These are phyloP conservation scores for Pentalonia nigronervosa DNA, from an alignment of 1,140 invertebrate species.

Conservation along the genomic window DNA sequence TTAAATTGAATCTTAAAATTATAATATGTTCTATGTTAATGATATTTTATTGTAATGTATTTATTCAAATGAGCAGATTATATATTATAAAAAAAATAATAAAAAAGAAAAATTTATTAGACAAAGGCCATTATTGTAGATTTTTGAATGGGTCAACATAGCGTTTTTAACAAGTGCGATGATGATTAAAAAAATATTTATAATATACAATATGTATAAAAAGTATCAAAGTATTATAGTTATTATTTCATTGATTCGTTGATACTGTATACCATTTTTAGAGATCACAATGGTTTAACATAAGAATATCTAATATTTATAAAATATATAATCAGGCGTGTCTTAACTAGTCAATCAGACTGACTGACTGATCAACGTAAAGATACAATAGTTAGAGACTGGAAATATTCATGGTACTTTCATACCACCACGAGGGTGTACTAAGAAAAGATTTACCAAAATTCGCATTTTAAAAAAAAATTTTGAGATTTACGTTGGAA, in stretches of 20 bases:
- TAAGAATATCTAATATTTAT: no score
- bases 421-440: no score
- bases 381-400: no score
- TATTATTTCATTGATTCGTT: background rate
- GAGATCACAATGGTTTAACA: background rate
- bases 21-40: background rate
- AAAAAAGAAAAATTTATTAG: no score
- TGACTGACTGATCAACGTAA: no score
- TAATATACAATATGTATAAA: background rate
- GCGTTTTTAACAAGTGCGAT: background rate
- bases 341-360: no score
- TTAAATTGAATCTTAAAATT: background rate
- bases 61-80: background rate
- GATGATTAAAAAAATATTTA: background rate
- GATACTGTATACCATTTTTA: background rate
- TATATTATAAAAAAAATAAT: background rate
- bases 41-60: background rate
- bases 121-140: background rate
- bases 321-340: no score
- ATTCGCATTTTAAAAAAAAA: no score
- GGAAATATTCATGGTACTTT: no score
- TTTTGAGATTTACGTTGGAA: no score
- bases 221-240: background rate
- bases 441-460: no score
- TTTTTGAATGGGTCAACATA: background rate